These are phyloP conservation scores for Allolobophora icterica DNA, from an alignment of 2,888 invertebrate genomes.

Conservation along the genomic window DNA sequence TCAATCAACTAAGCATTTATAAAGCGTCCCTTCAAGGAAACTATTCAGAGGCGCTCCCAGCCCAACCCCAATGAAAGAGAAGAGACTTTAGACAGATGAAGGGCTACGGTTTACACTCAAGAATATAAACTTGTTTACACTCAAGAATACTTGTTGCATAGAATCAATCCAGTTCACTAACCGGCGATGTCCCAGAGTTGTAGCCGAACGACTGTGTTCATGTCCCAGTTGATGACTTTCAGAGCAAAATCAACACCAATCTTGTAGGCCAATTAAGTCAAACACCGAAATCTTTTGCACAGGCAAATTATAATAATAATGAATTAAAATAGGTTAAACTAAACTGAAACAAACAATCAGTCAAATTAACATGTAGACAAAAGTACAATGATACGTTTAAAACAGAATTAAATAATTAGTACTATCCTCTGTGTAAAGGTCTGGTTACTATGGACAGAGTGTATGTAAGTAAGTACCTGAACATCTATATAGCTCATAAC, in stretches of 20 bases:
- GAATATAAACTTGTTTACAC: background rate
- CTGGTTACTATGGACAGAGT: background rate
- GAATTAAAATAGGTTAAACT: background rate
- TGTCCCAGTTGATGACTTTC: conserved; percentile 70
- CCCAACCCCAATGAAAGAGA: no score
- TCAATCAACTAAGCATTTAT: no score
- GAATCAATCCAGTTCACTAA: conserved; percentile 48
- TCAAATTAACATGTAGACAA: background rate
- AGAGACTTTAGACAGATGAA: no score
- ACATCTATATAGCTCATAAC: background rate
- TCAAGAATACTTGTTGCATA: background rate
- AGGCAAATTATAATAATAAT: background rate
- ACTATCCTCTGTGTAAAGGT: background rate
- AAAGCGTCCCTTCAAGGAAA: no score
- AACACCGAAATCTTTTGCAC: background rate
- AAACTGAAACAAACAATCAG: background rate
- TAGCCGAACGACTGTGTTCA: conserved; percentile 68
- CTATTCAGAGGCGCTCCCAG: no score
- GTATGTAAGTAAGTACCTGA: background rate
- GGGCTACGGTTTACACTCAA: background rate
- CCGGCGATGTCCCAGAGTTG: conserved; percentile 73
- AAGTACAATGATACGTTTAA: background rate
- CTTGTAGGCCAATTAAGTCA: conserved; percentile 46
- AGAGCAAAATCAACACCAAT: conserved; percentile 71
- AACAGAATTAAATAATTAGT: background rate